Conservation (phyloP, 2,797 vertebrate species). For the Uromys caudimaculatus region DNA sequence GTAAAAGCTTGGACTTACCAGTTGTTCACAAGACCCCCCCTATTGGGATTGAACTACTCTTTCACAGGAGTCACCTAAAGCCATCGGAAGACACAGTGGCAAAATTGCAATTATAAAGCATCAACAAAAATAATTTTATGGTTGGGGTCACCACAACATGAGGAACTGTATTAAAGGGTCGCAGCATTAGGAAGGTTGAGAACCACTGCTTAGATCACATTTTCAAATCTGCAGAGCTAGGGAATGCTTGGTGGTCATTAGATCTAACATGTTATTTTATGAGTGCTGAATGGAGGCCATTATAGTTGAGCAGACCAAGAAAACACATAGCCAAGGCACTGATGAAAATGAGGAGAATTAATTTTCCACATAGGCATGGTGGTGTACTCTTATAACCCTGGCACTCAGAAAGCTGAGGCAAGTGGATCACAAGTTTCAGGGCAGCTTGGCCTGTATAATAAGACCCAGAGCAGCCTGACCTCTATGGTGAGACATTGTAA, state of each 20-base stretch:
- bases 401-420: neutral
- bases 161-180: neutral
- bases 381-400: neutral
- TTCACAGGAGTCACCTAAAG: neutral
- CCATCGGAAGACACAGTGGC: neutral
- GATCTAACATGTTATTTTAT: neutral
- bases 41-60: neutral
- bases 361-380: neutral
- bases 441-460: neutral
- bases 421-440: neutral
- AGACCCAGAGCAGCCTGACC: neutral
- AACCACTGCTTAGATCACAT: neutral
- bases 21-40: neutral
- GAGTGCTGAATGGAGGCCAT: neutral
- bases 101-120: neutral
- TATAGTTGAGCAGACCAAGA: neutral
- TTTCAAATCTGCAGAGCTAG: neutral
- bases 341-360: constrained; percentile 22
- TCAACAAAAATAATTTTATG: neutral
- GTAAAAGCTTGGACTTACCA: neutral
- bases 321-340: neutral
- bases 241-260: neutral
- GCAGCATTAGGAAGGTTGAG: neutral
- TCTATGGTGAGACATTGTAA: neutral
- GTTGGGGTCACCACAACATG: neutral